A percentile compares a stretch with the other conserved stretches of the same genome.
Evolutionary conservation across 1,140 invertebrate genomes (phyloP).

Genomic region (Drosophila tsacasi): DNA sequence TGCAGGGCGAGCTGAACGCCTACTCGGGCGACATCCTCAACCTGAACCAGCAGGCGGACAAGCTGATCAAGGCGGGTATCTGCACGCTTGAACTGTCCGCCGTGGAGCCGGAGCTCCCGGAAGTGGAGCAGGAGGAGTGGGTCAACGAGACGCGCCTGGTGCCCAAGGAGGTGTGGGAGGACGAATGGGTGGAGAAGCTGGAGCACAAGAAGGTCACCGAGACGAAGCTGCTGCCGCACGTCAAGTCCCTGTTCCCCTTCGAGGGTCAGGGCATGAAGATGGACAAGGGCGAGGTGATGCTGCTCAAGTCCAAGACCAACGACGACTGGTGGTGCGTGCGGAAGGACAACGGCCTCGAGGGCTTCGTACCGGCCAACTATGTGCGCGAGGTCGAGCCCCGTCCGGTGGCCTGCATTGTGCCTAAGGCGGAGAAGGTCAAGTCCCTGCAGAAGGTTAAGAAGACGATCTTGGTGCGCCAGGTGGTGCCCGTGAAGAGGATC

Average conservation of each 20-base stretch:
- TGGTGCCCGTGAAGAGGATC: slow-evolving; percentile 90
- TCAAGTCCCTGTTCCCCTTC: slow-evolving; percentile 93
- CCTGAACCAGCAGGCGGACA: slow-evolving; percentile 93
- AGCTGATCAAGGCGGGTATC: slow-evolving; percentile 92
- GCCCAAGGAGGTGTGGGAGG: slow-evolving; percentile 96
- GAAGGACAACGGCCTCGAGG: slow-evolving; percentile 95
- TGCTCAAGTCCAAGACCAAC: slow-evolving; percentile 97
- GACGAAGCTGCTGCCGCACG: slow-evolving; percentile 94
- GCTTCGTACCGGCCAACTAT: slow-evolving; percentile 99
- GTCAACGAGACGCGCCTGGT: slow-evolving; percentile 92
- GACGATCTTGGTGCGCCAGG: slow-evolving; percentile 94
- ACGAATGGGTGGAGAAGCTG: slow-evolving; percentile 93
- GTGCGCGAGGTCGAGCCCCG: slow-evolving; percentile 97
- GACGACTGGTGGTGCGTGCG: slow-evolving; percentile 99
- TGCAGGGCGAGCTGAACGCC: slow-evolving; percentile 96
- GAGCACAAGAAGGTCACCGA: slow-evolving; percentile 94
- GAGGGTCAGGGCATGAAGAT: slow-evolving; percentile 97
- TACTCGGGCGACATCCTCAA: slow-evolving; percentile 95
- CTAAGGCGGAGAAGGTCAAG: slow-evolving; percentile 93
- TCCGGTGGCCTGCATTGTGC: slow-evolving; percentile 91
- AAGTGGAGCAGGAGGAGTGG: slow-evolving; percentile 91
- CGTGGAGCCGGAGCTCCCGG: slow-evolving; percentile 88
- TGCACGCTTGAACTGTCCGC: slow-evolving; percentile 90
- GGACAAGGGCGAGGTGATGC: slow-evolving; percentile 95
- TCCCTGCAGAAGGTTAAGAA: slow-evolving; percentile 95